Conservation (phyloP, 2,888 invertebrate species). For the Ethmia dodecea region DNA sequence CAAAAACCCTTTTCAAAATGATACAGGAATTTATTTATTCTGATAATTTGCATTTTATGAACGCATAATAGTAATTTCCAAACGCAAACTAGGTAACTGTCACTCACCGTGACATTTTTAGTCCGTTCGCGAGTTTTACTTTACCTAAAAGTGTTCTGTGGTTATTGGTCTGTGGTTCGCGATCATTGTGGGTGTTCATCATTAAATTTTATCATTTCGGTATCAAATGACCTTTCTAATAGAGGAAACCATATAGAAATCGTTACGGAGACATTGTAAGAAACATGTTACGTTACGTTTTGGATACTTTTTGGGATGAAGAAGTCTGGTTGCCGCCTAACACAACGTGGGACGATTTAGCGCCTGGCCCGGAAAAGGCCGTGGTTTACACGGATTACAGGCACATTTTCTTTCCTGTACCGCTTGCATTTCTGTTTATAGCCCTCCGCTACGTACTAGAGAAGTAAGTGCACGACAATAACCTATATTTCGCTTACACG, state of each 20-base stretch:
- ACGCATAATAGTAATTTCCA: too few relatives aligned
- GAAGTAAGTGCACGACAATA: constrained; percentile 81
- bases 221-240: constrained; percentile 2
- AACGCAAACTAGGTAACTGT: too few relatives aligned
- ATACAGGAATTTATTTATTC: too few relatives aligned
- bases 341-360: constrained; percentile 91
- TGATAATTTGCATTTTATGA: too few relatives aligned
- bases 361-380: constrained; percentile 84
- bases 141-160: neutral
- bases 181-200: neutral
- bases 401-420: constrained; percentile 90
- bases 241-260: neutral
- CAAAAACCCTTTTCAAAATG: too few relatives aligned
- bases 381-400: constrained; percentile 87
- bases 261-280: constrained; percentile 16
- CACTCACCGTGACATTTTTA: too few relatives aligned
- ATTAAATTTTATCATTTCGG: constrained; percentile 2
- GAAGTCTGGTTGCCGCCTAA: constrained; percentile 95
- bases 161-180: neutral
- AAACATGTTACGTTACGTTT: constrained; percentile 58
- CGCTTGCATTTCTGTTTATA: constrained; percentile 89
- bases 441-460: constrained; percentile 87
- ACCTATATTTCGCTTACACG: neutral
- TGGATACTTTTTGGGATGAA: constrained; percentile 86
- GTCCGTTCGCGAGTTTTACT: too few relatives aligned